These are phyloP conservation scores for Gibbula magus DNA, from an alignment of 2,888 invertebrate species.

Conservation along the genomic window DNA sequence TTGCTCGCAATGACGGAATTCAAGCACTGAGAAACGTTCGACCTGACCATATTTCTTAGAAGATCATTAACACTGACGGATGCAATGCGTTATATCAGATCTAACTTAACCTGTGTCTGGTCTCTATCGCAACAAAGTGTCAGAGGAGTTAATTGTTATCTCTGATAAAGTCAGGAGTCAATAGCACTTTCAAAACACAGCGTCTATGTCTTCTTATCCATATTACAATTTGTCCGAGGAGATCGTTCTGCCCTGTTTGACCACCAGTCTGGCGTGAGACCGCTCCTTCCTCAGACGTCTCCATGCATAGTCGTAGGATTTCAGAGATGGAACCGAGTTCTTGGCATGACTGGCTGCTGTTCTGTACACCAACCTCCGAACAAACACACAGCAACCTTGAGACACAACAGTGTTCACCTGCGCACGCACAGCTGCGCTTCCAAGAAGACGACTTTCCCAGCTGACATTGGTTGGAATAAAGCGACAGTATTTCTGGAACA, in stretches of 20 bases:
- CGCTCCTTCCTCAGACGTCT: conserved; percentile 29
- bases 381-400: conserved; percentile 42
- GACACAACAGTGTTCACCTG: conserved; percentile 47
- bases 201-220: no score
- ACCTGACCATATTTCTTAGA: no score
- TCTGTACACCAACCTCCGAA: conserved; percentile 34
- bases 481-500: conserved; percentile 42
- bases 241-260: background rate
- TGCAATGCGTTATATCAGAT: no score
- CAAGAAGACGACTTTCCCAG: conserved; percentile 49
- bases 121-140: no score
- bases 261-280: conserved; percentile 15
- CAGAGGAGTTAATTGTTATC: no score
- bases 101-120: no score
- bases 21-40: no score
- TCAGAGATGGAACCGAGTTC: conserved; percentile 27
- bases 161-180: no score
- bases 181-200: no score
- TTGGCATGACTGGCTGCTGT: background rate
- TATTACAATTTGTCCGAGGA: background rate
- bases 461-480: conserved; percentile 34
- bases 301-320: conserved; percentile 51
- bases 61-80: no score
- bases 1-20: no score
- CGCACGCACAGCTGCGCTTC: conserved; percentile 33